A percentile compares a stretch with the other conserved stretches of the same genome.
These are phyloP conservation scores for Anarsia innoxiella DNA, from an alignment of 2,888 invertebrate genomes.

Conservation along the genomic window DNA sequence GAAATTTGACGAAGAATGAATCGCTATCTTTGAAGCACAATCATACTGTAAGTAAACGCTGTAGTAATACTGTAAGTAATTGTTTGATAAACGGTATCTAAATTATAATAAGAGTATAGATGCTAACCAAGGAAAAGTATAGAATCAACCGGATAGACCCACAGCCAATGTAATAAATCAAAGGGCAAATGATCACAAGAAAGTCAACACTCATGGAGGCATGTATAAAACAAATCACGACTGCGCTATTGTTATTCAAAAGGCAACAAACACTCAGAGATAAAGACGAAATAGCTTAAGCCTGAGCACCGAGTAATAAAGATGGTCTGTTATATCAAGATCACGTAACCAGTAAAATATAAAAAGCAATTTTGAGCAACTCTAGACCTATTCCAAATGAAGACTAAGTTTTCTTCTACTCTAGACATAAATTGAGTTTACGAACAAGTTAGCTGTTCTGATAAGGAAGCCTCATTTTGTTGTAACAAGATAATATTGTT, in stretches of 20 bases:
- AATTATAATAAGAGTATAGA: too few relatives aligned
- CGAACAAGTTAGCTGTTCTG: constrained; percentile 24
- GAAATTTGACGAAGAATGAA: too few relatives aligned
- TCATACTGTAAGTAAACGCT: too few relatives aligned
- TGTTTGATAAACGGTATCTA: too few relatives aligned
- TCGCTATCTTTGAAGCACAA: too few relatives aligned
- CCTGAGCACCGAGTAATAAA: constrained; percentile 3
- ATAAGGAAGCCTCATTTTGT: constrained; percentile 20
- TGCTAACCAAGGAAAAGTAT: constrained; percentile 16
- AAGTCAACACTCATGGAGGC: constrained; percentile 31
- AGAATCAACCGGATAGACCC: constrained; percentile 27
- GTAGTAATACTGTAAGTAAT: too few relatives aligned
- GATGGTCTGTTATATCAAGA: constrained; percentile 2
- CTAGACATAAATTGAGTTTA: constrained; percentile 2
- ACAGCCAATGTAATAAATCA: too few relatives aligned
- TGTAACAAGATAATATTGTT: constrained; percentile 24
- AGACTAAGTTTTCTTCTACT: too few relatives aligned
- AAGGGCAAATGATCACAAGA: constrained; percentile 35
- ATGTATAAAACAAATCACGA: constrained; percentile 42
- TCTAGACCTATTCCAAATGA: too few relatives aligned
- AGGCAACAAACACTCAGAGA: constrained; percentile 24
- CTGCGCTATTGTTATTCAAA: constrained; percentile 39
- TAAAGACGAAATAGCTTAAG: constrained; percentile 12
- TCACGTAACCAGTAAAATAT: constrained; percentile 1
- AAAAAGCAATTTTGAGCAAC: constrained; percentile 6